phyloP scores from a whole-genome alignment of 2,888 invertebrate species.

The Therioaphis trifolii region DNA sequence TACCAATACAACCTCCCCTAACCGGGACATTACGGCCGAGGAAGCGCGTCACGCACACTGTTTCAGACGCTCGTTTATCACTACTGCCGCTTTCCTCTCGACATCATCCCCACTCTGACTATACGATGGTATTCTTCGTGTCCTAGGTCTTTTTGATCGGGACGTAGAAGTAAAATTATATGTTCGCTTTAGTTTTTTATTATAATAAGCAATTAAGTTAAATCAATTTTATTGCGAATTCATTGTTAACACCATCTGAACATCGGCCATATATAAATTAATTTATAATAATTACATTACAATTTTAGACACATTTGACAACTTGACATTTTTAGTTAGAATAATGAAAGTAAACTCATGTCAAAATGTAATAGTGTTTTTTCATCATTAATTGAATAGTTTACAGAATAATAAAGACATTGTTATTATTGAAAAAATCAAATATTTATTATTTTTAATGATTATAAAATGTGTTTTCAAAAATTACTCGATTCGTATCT shows the following conservation, averaged over 20 bases:
- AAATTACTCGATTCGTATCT: no score
- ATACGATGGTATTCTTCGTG: conserved; percentile 26
- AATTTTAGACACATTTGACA: conserved; percentile 34
- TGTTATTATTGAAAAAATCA: no score
- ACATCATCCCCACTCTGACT: neutral
- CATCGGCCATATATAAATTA: neutral
- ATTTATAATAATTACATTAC: conserved; percentile 25
- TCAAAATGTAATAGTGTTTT: neutral
- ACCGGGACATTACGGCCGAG: neutral
- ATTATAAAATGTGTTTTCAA: no score
- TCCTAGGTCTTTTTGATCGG: conserved; percentile 49
- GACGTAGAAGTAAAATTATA: neutral
- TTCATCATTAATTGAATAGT: neutral
- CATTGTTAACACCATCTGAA: neutral
- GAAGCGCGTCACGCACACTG: conserved; percentile 28
- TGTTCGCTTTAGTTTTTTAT: neutral
- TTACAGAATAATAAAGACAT: neutral
- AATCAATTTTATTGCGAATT: neutral
- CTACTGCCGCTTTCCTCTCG: neutral
- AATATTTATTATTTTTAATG: no score
- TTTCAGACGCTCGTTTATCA: conserved; percentile 52
- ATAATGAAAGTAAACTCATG: neutral
- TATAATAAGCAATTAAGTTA: neutral
- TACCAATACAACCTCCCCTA: conserved; percentile 4
- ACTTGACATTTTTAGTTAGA: neutral